Percentiles rank a stretch among this genome's conserved stretches.
Evolutionary conservation across 2,113 vertebrate species (phyloP).

Genomic region (Neotoma lepida): DNA sequence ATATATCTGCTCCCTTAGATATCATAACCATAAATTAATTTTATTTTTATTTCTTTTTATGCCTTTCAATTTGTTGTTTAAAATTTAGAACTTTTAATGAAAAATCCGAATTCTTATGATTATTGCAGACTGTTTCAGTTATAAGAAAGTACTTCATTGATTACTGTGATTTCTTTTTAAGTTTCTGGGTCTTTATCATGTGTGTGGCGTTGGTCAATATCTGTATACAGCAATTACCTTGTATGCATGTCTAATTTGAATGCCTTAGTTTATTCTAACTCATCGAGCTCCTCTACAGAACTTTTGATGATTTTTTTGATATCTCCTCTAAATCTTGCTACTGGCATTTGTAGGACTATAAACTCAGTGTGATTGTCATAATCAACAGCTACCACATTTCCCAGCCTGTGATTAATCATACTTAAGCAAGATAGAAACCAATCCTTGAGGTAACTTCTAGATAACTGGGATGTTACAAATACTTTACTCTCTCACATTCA

Average conservation of each 20-base stretch:
- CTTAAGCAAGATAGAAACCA: background rate
- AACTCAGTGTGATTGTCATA: background rate
- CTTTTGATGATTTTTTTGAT: background rate
- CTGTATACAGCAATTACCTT: background rate
- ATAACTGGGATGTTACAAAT: background rate
- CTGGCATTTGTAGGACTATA: background rate
- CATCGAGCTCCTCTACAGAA: background rate
- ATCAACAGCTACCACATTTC: background rate
- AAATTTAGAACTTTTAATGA: background rate
- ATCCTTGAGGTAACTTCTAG: background rate
- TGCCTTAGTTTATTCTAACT: background rate
- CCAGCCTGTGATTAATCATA: background rate
- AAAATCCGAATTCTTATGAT: background rate
- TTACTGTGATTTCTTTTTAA: background rate
- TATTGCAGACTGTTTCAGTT: background rate
- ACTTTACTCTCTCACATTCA: background rate
- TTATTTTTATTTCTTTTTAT: conserved; percentile 8
- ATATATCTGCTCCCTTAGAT: background rate
- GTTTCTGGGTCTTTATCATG: background rate
- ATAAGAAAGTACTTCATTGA: background rate
- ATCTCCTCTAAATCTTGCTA: background rate
- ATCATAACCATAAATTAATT: background rate
- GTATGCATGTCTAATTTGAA: background rate
- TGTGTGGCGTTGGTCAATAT: background rate
- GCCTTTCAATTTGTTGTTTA: background rate